Base-by-base conservation (phyloP, 2,888 invertebrate genomes). In the Drosophila longiperda region DNA sequence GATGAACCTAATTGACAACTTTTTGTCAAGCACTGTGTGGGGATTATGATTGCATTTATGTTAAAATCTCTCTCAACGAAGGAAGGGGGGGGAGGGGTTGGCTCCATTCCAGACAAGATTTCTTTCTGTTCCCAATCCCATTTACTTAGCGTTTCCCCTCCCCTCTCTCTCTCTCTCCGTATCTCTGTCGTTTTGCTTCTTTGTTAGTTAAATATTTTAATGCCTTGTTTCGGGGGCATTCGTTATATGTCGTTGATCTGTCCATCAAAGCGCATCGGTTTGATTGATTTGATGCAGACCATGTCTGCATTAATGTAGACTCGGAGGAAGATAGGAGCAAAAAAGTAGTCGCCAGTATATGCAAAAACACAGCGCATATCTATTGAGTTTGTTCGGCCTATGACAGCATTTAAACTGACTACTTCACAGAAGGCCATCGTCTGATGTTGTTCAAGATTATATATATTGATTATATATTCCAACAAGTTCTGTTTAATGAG, bases 41-140 rank as follows among this genome's bases (percentile, higher is more conserved):
- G 87, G 77, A 87, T 90, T 91, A 91, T 91, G 91, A 91, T 91
- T 91, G 91, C 82, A 82, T 89, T 91, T 91, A 91, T 91, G 91
- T 81, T 91, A 91, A 91, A 80, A 55, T 55, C 55, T 38, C 26
- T 55, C 55, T 17, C 23, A n/a, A 40, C 17, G n/a, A 40, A 8
- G n/a, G 40, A 1, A 9, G n/a, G n/a, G 23, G 20, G 5, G 5
- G 12, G 5, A 36, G 34, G 29, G 49, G 49, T 17, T 26, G 29
- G 20, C 15, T 20, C 52, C 26, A 17, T 7, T 33, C 12, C 52
- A 42, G 66, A 70, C 75, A 50, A 54, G 57, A 38, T 69, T 63
- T 4, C 50, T 52, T 36, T 54, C 23, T 33, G 32, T 45, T 23
- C 33, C 40, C 42, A 49, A 12, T 12, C 17, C 12, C 17, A 4